Evolutionary conservation across 2,113 vertebrate species (phyloP), one percentile per base, ranked within the genome.

Genomic region (Lepisosteus osseus): DNA sequence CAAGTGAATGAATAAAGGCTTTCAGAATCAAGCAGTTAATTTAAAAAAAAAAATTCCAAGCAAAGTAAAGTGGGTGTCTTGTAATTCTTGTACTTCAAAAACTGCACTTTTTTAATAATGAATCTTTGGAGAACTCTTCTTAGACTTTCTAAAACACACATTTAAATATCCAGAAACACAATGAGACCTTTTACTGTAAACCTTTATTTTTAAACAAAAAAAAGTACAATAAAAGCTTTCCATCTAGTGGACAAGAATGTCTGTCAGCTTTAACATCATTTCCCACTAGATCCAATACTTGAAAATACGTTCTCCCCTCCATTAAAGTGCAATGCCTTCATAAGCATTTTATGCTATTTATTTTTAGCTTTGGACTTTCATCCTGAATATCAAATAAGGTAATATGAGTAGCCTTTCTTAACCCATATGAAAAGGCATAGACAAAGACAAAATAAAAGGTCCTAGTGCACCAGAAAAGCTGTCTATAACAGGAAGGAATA

Each of bases 191-290:
- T 64, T 76, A 78, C 66, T 80, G 72, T 76, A 78, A 78, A 67
- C 70, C 54, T 87, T 86, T 86, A 83, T 85, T 87, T 83, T 66
- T 66, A 66, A 70, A 71, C 55, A 76, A 78, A 76, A 79, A 71
- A 74, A 86, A 77, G 74, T 78, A 82, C 74, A 85, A 63, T 68
- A 79, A 73, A 67, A 77, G 73, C 68, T 72, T 68, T 69, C 66
- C 51, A 17, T 66, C 69, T 17, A 40, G 69, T 55, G 42, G 64
- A 74, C 61, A 72, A 65, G 70, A 55, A 66, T 73, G 12, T 12
- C 41, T 13, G 73, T 69, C 40, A 4, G 7, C 71, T 17, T 5
- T 7, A 41, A 41, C 51, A 54, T 64, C 40, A 9, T 17, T 17
- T 17, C 42, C 42, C 41, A 57, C 55, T 68, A 15, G 9, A 7